Percentiles rank a stretch among this genome's conserved stretches.
phyloP scores from a whole-genome alignment of 2,888 invertebrate species.

The Criorhina ranunculi region DNA sequence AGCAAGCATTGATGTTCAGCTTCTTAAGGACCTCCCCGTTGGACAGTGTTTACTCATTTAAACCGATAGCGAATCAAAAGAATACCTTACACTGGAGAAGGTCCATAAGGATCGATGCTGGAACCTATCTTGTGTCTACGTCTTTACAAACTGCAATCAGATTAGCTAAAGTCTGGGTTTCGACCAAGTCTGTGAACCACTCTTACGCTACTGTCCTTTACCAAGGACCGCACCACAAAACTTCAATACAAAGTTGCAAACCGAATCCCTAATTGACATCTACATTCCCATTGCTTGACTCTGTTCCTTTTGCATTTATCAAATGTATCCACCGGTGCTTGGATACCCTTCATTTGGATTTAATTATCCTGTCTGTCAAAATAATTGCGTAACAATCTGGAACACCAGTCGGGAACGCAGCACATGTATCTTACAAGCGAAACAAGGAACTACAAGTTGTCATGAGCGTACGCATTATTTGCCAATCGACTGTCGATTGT shows the following conservation, averaged over 20 bases:
- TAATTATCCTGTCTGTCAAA: conserved; percentile 46
- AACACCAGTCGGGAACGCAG: not conserved
- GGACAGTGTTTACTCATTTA: too few species aligned
- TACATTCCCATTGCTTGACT: not conserved
- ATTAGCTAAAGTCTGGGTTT: too few species aligned
- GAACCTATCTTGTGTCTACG: too few species aligned
- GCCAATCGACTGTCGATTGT: conserved; percentile 20
- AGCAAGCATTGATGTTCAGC: too few species aligned
- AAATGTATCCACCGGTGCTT: not conserved
- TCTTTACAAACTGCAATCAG: too few species aligned
- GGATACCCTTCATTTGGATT: conserved; percentile 21
- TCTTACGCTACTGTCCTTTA: too few species aligned
- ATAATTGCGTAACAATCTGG: conserved; percentile 19
- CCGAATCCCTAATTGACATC: conserved; percentile 19
- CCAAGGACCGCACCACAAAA: not conserved
- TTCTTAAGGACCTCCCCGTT: too few species aligned
- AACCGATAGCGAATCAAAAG: too few species aligned
- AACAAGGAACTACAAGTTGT: not conserved
- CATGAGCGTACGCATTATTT: conserved; percentile 1
- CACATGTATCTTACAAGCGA: not conserved
- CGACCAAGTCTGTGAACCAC: too few species aligned
- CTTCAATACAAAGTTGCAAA: conserved; percentile 2
- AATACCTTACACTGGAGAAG: too few species aligned
- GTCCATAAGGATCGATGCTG: too few species aligned
- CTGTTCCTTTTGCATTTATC: not conserved